Evolutionary conservation across 2,888 invertebrate genomes (phyloP).

Genomic region (Norana najaformis): DNA sequence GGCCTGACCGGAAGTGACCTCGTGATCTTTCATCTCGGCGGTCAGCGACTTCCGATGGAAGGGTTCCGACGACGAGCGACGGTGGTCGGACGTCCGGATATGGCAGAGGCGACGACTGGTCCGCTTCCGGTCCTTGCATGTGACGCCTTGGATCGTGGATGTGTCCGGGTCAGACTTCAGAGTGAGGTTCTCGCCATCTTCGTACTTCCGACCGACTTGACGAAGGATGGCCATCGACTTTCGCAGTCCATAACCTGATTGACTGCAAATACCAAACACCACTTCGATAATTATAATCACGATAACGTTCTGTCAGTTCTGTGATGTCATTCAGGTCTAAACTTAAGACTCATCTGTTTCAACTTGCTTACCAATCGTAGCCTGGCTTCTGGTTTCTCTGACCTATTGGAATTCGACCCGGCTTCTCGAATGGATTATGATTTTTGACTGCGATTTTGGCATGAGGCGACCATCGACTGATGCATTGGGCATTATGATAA

Average conservation of each 20-base stretch:
- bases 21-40: not conserved
- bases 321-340: no score
- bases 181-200: not conserved
- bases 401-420: no score
- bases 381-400: no score
- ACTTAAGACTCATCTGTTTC: no score
- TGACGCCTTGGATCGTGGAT: not conserved
- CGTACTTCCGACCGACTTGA: slow-evolving; percentile 20
- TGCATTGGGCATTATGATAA: no score
- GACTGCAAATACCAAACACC: not conserved
- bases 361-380: no score
- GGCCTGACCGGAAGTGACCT: not conserved
- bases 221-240: not conserved
- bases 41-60: slow-evolving; percentile 15
- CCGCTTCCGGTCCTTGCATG: slow-evolving; percentile 18
- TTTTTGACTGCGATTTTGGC: no score
- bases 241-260: not conserved
- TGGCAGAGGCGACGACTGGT: slow-evolving; percentile 23
- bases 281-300: not conserved
- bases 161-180: slow-evolving; percentile 8
- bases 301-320: no score
- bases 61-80: slow-evolving; percentile 23
- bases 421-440: no score
- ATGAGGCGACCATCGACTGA: no score
- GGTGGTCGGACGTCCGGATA: not conserved